These are phyloP conservation scores for Merops nubicus DNA, from an alignment of 2,113 vertebrate genomes.

Conservation along the genomic window DNA sequence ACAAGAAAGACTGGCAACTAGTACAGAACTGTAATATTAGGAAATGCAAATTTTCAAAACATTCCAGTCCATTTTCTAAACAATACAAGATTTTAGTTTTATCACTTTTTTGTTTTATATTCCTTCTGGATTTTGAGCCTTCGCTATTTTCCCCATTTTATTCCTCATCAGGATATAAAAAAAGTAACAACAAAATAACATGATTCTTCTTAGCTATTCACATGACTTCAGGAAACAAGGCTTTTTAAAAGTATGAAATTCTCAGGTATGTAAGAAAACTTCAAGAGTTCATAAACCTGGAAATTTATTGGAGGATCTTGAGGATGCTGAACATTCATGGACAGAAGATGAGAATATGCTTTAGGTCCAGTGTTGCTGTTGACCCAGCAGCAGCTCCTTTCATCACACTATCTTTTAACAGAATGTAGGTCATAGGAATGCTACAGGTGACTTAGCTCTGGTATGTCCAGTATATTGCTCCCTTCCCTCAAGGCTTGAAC, in stretches of 20 bases:
- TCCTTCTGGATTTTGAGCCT: neutral
- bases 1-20: neutral
- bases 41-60: neutral
- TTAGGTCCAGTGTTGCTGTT: neutral
- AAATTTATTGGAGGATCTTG: neutral
- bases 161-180: neutral
- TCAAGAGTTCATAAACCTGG: neutral
- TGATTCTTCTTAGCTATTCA: neutral
- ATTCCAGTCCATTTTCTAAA: neutral
- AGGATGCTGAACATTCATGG: neutral
- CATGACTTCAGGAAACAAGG: rapidly evolving
- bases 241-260: neutral
- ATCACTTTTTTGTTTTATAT: neutral
- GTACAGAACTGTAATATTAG: neutral
- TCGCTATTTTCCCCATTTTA: neutral
- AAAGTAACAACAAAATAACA: neutral
- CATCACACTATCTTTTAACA: neutral
- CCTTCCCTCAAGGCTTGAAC: neutral
- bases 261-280: neutral
- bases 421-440: neutral
- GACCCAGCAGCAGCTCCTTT: neutral
- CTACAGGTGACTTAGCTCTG: neutral
- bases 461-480: neutral
- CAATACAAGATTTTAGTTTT: neutral
- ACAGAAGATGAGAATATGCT: neutral